Base-by-base conservation (phyloP, 2,797 vertebrate genomes). In the Megalops cyprinoides region DNA sequence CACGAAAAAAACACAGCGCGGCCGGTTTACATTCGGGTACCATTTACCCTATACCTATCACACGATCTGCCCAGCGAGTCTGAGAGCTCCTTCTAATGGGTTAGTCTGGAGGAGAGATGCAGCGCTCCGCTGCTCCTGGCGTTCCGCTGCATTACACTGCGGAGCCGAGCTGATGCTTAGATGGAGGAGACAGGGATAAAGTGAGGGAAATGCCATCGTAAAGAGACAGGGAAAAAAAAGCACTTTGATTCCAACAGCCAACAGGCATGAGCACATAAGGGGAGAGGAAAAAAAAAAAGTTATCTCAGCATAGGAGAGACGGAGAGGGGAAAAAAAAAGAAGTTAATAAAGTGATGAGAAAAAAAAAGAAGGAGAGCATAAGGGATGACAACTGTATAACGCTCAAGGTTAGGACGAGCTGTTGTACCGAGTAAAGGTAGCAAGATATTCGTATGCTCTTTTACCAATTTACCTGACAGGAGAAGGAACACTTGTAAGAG, bases 401-500 rank as follows among this genome's bases (percentile, higher is more conserved):
- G 39, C 79, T 76, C 34, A 28, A 46, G 73, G 76, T 80, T 82
- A 79, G 80, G 44, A 73, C 42, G 34, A 74, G 76, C 53, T 56
- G 25, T 77, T n/a, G 76, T 55, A 80, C 79, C 31, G 49, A 81
- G 58, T 74, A 79, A 82, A 84, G 83, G 78, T 83, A 53, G 56
- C 56, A 80, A 49, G 34, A 55, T 56, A 77, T 77, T 81, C 69
- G 65, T 14, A 51, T 86, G 83, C 81, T 84, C 44, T 76, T 79
- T 48, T 67, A 74, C 65, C 34, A 81, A 77, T 88, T 82, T 76
- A 81, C 67, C 69, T 83, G 76, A 89, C 77, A 83, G 10, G 78
- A 86, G 39, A 84, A 77, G 37, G 82, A 85, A 85, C 73, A 76
- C 80, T 82, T 83, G 76, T 55, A 80, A 85, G 88, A 53, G 67